phyloP scores from a whole-genome alignment of 2,888 invertebrate species.

The Temnothorax ravouxi region DNA sequence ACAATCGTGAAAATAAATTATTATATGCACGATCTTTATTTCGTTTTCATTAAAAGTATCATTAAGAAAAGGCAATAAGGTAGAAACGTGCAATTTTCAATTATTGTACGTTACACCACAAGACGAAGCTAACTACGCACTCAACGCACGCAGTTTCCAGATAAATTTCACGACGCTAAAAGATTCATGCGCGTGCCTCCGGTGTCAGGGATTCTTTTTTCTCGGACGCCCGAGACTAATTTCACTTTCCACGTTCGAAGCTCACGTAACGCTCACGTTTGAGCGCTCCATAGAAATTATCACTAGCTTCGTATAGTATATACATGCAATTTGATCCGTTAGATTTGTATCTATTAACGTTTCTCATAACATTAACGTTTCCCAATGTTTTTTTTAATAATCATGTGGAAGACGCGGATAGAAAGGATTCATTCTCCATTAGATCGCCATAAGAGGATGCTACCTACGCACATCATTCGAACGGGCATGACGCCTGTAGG shows the following conservation, averaged over 20 bases:
- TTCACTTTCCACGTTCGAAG: slow-evolving; percentile 37
- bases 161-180: slow-evolving; percentile 70
- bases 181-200: slow-evolving; percentile 72
- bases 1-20: not conserved
- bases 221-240: slow-evolving; percentile 42
- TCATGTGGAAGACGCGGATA: not conserved
- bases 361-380: not conserved
- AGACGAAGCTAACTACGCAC: slow-evolving; percentile 61
- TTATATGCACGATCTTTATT: not conserved
- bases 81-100: slow-evolving; percentile 6
- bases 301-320: slow-evolving; percentile 24
- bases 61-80: slow-evolving; percentile 16
- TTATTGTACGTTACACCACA: not conserved
- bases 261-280: slow-evolving; percentile 29
- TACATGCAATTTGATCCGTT: slow-evolving; percentile 11
- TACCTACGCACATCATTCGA: slow-evolving; percentile 46
- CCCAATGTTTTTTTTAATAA: slow-evolving; percentile 17
- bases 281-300: not conserved
- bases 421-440: slow-evolving; percentile 36
- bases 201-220: slow-evolving; percentile 26
- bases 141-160: slow-evolving; percentile 71
- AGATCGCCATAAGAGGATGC: slow-evolving; percentile 29
- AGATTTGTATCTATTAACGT: slow-evolving; percentile 26
- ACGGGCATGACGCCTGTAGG: not conserved
- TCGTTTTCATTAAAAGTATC: not conserved